Evolutionary conservation across 2,888 invertebrate species (phyloP).

Genomic region (Mesorhabditis sp.): DNA sequence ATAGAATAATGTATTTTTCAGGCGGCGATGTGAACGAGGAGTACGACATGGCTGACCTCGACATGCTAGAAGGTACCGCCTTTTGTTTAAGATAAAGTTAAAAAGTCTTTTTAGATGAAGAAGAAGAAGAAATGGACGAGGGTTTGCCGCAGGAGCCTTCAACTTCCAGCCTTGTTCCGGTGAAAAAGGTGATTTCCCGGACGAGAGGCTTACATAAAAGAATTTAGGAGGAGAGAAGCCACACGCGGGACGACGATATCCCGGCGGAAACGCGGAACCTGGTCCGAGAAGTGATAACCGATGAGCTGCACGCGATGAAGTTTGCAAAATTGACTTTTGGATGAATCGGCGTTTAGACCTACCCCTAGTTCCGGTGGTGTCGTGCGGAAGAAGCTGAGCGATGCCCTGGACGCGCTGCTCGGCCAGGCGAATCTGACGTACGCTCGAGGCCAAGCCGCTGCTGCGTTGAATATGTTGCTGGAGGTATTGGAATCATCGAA

Average conservation of each 20-base stretch:
- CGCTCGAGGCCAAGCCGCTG: constrained; percentile 39
- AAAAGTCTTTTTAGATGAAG: background rate
- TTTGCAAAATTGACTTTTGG: background rate
- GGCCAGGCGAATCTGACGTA: constrained; percentile 52
- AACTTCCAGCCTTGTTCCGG: background rate
- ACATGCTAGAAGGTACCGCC: background rate
- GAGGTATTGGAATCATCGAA: constrained; percentile 29
- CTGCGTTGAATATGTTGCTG: constrained; percentile 42
- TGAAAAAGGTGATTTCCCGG: background rate
- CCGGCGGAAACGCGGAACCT: constrained; percentile 4
- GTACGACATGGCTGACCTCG: background rate
- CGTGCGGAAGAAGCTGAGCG: background rate
- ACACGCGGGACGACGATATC: background rate
- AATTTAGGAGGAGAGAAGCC: background rate
- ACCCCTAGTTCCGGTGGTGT: background rate
- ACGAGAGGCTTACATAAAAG: background rate
- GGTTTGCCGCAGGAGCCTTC: constrained; percentile 9
- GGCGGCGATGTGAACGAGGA: constrained; percentile 8
- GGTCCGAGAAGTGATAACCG: background rate
- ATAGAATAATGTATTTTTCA: constrained; percentile 1
- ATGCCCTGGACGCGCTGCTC: constrained; percentile 44
- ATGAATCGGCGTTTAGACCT: background rate
- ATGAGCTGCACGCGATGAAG: background rate
- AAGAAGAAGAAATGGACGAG: constrained; percentile 11
- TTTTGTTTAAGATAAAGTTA: background rate